Conservation (phyloP, 1,140 invertebrate genomes). For the Brachionus angularis region DNA sequence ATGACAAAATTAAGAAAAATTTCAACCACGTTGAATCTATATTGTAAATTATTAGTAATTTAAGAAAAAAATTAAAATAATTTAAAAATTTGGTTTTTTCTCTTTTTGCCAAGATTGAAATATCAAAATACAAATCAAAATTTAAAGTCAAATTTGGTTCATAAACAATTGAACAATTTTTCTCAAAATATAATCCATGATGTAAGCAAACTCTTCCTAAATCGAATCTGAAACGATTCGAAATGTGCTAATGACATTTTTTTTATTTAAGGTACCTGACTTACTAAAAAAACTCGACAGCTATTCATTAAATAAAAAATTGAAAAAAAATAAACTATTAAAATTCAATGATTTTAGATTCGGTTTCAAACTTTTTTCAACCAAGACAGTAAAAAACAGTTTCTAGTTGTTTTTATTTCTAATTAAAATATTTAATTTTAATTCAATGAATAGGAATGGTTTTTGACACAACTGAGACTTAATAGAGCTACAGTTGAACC, state of each 20-base stretch:
- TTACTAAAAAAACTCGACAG: neutral
- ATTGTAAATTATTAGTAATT: neutral
- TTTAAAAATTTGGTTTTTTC: neutral
- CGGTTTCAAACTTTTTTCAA: neutral
- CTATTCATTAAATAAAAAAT: neutral
- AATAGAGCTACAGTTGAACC: neutral
- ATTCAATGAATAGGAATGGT: neutral
- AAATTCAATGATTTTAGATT: constrained; percentile 31
- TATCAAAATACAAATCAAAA: constrained; percentile 5
- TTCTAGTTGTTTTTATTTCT: neutral
- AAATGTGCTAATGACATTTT: neutral
- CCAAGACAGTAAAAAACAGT: neutral
- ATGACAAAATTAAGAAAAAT: neutral
- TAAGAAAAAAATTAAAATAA: too few relatives aligned
- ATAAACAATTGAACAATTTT: constrained; percentile 29
- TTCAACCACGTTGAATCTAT: neutral
- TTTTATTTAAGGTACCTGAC: neutral
- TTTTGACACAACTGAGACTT: neutral
- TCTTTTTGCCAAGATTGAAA: neutral
- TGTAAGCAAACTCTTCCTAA: neutral
- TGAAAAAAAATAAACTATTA: neutral
- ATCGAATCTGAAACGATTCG: neutral
- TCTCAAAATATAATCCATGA: constrained; percentile 19
- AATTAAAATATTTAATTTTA: neutral
- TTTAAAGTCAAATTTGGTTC: neutral